These are phyloP conservation scores for Fringilla coelebs DNA, from an alignment of 2,797 vertebrate species.

Conservation along the genomic window DNA sequence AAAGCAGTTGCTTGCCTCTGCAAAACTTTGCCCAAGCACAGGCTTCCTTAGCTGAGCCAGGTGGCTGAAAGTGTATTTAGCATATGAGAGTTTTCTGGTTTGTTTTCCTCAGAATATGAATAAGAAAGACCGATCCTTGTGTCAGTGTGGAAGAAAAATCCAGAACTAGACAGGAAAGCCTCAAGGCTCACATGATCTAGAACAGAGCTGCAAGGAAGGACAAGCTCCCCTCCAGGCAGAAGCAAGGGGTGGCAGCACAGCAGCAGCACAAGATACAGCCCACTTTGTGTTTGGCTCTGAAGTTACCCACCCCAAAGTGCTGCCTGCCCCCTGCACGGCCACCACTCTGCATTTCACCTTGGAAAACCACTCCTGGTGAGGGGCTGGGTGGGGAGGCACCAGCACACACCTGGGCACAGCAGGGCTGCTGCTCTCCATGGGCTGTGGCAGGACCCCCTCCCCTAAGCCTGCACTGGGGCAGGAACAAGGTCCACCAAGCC, in stretches of 20 bases:
- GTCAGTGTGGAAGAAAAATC: neutral
- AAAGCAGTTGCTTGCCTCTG: slow-evolving; percentile 46
- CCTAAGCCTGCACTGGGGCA: too few species aligned
- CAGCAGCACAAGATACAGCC: neutral
- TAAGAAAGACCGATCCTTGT: neutral
- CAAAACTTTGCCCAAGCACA: neutral
- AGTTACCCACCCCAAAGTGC: rapidly evolving
- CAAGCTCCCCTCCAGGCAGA: neutral
- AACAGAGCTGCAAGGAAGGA: neutral
- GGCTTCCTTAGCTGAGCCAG: neutral
- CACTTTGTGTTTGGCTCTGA: rapidly evolving
- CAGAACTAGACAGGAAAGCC: neutral
- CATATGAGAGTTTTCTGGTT: neutral
- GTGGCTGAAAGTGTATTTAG: neutral
- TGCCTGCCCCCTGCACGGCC: rapidly evolving
- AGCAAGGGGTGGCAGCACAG: neutral
- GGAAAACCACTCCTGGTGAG: neutral
- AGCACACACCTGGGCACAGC: rapidly evolving
- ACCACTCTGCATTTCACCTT: rapidly evolving
- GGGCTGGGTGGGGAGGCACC: neutral
- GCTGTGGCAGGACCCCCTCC: neutral
- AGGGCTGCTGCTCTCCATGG: rapidly evolving
- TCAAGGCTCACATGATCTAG: neutral
- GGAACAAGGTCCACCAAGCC: neutral
- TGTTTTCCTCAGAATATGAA: neutral